Base-by-base conservation (phyloP, 2,113 vertebrate species). In the Setophaga coronata region DNA sequence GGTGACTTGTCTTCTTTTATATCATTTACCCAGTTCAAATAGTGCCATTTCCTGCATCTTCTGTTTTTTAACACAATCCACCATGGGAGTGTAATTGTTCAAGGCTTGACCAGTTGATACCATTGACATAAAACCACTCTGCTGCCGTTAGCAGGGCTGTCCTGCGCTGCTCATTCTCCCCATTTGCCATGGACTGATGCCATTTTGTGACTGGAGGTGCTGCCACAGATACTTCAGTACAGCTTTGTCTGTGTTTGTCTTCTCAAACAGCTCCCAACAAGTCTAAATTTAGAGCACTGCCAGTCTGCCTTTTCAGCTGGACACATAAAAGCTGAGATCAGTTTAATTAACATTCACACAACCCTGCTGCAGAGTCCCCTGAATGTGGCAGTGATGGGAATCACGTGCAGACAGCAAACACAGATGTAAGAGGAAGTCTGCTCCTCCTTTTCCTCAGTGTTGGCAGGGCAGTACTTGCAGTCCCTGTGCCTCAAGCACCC, bases 21-120 rank as follows among this genome's bases (percentile, higher is more conserved):
- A 15, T 24, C 0, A 0, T 66, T 91, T 36, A 33, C 29, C 8
- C 5, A 66, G 16, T 31, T 67, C 47, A 86, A 93, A 20, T 16
- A 67, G 42, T 0, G 2, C 3, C 0, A 0, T 25, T 48, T 79
- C 51, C 18, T 50, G 5, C 12, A 54, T 45, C 33, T 81, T 21
- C 15, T 15, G 42, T 81, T 94, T 51, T 51, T 62, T 60, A 81
- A 40, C 42, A 54, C n/a, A 57, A 42, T 34, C 26, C 47, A 23
- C 34, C 33, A 18, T 2, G 5, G 23, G 14, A 53, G 14, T 0
- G 1, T 65, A 56, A 77, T 25, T 50, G 16, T 25, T 81, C 34
- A 54, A 47, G 67, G 33, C 29, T 58, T 15, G 2, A 13, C 14
- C 13, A 0, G 9, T 51, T 66, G 51, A 36, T 47, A 64, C 7